A percentile compares a stretch with the other conserved stretches of the same genome.
These are phyloP conservation scores for Tokudaia tokunoshimensis DNA, from an alignment of 2,797 vertebrate species.

Conservation along the genomic window DNA sequence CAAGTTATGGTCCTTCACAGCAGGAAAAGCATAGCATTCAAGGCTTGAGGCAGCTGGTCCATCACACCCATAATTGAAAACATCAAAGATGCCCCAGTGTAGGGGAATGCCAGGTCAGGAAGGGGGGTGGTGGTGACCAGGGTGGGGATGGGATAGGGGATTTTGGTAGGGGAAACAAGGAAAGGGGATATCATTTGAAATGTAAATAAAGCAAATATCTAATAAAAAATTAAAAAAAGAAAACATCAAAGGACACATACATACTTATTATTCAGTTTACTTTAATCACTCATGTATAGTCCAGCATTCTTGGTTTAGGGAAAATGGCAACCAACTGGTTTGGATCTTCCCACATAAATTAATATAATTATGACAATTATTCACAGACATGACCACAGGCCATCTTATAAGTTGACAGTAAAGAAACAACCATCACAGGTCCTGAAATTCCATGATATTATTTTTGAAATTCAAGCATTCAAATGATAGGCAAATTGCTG, in stretches of 20 bases:
- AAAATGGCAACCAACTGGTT: background rate
- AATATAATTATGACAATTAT: background rate
- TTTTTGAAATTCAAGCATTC: background rate
- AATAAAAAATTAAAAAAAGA: no score
- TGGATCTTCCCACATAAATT: background rate
- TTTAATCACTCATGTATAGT: no score
- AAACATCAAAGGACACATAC: background rate
- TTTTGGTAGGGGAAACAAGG: no score
- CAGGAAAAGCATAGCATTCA: background rate
- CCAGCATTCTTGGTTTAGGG: background rate
- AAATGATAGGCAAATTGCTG: slow-evolving; percentile 37
- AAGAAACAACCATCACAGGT: background rate
- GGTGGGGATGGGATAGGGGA: no score
- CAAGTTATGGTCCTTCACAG: background rate
- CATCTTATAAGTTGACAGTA: background rate
- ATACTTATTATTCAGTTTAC: background rate
- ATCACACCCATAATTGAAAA: background rate
- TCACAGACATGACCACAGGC: background rate
- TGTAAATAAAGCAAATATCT: no score
- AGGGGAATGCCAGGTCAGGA: no score
- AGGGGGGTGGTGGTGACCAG: no score
- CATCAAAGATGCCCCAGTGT: background rate
- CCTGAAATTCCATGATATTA: background rate
- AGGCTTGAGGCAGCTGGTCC: background rate
- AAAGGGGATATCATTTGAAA: no score